These are phyloP conservation scores for Drosophila mimica DNA, from an alignment of 2,888 invertebrate genomes.

Conservation along the genomic window DNA sequence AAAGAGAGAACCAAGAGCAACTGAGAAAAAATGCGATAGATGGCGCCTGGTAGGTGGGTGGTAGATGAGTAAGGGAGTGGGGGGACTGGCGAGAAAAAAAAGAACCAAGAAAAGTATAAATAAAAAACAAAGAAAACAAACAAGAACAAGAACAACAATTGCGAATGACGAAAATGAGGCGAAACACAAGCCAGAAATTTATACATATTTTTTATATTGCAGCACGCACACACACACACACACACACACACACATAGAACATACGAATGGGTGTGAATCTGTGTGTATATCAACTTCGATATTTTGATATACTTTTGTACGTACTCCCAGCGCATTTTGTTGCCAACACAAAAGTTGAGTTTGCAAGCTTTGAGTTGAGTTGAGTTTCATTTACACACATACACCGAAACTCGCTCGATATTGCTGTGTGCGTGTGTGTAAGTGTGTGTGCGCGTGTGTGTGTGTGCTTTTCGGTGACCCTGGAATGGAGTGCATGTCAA, in stretches of 20 bases:
- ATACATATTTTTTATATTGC: constrained; percentile 15
- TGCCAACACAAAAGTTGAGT: not conserved
- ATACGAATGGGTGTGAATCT: not conserved
- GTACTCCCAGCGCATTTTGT: not conserved
- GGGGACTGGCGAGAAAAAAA: not conserved
- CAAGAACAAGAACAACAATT: constrained; percentile 24
- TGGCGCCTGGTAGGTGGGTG: constrained; percentile 1
- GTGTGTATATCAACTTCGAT: constrained; percentile 7
- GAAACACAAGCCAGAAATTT: constrained; percentile 27
- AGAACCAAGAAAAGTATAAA: constrained; percentile 33
- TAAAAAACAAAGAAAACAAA: constrained; percentile 28
- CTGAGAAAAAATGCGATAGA: constrained; percentile 8
- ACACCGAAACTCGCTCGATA: constrained; percentile 1
- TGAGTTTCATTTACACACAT: constrained; percentile 2
- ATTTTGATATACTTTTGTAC: constrained; percentile 18
- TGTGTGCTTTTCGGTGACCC: not conserved
- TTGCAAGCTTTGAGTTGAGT: constrained; percentile 4
- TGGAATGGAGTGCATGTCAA: not conserved
- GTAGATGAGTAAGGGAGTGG: not conserved
- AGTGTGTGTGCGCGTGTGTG: not conserved
- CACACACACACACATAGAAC: not conserved
- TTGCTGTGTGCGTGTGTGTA: not conserved
- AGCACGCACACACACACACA: constrained; percentile 1
- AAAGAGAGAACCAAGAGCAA: not conserved
- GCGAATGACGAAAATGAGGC: constrained; percentile 34